Evolutionary conservation across 2,797 vertebrate species (phyloP), one percentile per base, ranked within the genome.

Genomic region (Pyrocephalus nanus): DNA sequence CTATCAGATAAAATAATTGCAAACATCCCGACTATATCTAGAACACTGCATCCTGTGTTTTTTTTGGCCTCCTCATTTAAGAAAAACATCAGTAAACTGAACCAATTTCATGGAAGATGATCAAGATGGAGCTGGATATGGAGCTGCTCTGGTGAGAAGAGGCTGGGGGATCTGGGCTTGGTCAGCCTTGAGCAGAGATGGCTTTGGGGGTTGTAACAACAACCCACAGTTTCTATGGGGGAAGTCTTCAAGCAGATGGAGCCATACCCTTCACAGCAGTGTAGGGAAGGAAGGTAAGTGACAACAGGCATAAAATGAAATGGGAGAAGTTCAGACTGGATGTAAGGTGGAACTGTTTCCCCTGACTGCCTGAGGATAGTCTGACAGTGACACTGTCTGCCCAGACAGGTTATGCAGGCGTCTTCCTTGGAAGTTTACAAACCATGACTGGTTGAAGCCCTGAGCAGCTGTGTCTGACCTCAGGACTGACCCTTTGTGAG

Each of bases 1-100:
- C 15, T 71, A 89, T 77, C 81, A 89, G n/a, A 85, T 75, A 48
- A 94, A 93, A 88, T 86, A 75, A 90, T 76, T 93, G 42, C 55
- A 76, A 85, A 80, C 30, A 50, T 79, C 82, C 61, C 50, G 53
- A 45, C 34, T 47, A 21, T 29, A 42, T 91, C 48, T 88, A 65
- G 66, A 81, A 67, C 53, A 69, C 10, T 1, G 14, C 27, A 78
- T 84, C 21, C 9, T 17, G 67, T 72, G 72, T 79, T 81, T 42
- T 42, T 42, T 61, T 61, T 40, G 1, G 30, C 50, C 21, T 75
- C 54, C 16, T 82, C 70, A 45, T 58, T 87, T 53, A 89, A 82
- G 55, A 66, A 78, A 87, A 54, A 34, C 16, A 32, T 81, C 48
- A 48, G 34, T 69, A 93, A 87, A 78, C 78, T 32, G 18, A 91